A percentile compares a stretch with the other conserved stretches of the same genome.
Evolutionary conservation across 2,113 vertebrate species (phyloP).

Genomic region (Arothron firmamentum): DNA sequence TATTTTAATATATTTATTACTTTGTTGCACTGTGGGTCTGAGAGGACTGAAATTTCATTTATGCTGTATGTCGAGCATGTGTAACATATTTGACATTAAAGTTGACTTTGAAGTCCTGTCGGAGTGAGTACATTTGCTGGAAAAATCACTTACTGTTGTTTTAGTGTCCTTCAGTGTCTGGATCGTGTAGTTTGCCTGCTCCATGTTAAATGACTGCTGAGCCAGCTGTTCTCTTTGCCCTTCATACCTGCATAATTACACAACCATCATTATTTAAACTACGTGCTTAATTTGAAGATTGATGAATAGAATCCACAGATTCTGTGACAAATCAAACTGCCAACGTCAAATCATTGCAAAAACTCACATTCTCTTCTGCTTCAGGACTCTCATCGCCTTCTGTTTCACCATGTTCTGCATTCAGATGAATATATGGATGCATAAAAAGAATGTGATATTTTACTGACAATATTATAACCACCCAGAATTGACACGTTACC

Average conservation of each 20-base stretch:
- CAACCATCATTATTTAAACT: not conserved
- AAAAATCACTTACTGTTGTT: conserved; percentile 83
- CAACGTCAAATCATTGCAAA: not conserved
- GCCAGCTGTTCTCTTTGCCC: conserved; percentile 92
- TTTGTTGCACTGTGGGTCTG: no score
- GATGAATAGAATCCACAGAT: not conserved
- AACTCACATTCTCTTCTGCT: conserved; percentile 98
- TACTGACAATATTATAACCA: not conserved
- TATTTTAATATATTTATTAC: no score
- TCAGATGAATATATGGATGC: conserved; percentile 30
- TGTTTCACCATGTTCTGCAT: conserved; percentile 97
- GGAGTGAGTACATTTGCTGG: not conserved
- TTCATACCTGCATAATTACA: conserved; percentile 82
- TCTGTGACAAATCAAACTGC: not conserved
- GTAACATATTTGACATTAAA: no score
- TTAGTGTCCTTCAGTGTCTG: conserved; percentile 97
- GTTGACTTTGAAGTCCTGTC: no score
- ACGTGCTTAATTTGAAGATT: not conserved
- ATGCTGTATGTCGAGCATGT: no score
- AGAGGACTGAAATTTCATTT: no score
- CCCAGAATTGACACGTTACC: conserved; percentile 60
- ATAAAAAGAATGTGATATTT: not conserved
- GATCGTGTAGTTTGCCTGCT: conserved; percentile 98
- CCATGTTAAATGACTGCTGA: conserved; percentile 99
- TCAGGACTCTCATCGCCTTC: conserved; percentile 94